Base-by-base conservation (phyloP, 2,113 vertebrate genomes). In the Jaculus jaculus region DNA sequence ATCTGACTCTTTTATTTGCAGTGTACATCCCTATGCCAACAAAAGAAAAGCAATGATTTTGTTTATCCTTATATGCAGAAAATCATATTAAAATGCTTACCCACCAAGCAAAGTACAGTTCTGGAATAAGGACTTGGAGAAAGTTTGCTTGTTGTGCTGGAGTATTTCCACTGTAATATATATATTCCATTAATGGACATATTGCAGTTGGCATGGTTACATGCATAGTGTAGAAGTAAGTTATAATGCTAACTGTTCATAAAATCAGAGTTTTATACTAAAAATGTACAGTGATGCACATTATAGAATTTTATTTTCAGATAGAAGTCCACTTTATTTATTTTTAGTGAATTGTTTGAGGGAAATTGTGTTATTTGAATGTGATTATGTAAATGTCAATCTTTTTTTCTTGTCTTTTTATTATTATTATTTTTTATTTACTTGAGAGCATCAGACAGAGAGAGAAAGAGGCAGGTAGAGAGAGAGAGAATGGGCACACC, bases 251-350 rank as follows among this genome's bases (percentile, higher is more conserved):
- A 60, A 66, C 42, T 82, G 16, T 87, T 94, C 16, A 21, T 60
- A 69, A 75, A 63, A 87, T 30, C 30, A 87, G 5, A 72, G 58
- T 84, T 89, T 81, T 90, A 87, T 84, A 87, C 15, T 68, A 72
- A 83, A 91, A 83, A 54, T 86, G 18, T 85, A 63, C 82, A 78
- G 2, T 51, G 30, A 21, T 61, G 5, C 26, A 61, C 8, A 30
- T 83, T 85, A 18, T 37, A 91, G 18, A 54, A 89, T 87, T 65
- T 90, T 84, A 34, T 87, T 89, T 95, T 96, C 61, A 72, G 8
- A 16, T 81, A 37, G 18, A 86, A 86, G 4, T 87, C 23, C 10
- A 20, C 93, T 87, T 90, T 61, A 87, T 89, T 92, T 92, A 75
- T 54, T 84, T 89, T 77, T 42, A 65, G 32, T 68, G 39, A 89